phyloP scores from a whole-genome alignment of 1,140 invertebrate species.

The Bradynema listronoti region DNA sequence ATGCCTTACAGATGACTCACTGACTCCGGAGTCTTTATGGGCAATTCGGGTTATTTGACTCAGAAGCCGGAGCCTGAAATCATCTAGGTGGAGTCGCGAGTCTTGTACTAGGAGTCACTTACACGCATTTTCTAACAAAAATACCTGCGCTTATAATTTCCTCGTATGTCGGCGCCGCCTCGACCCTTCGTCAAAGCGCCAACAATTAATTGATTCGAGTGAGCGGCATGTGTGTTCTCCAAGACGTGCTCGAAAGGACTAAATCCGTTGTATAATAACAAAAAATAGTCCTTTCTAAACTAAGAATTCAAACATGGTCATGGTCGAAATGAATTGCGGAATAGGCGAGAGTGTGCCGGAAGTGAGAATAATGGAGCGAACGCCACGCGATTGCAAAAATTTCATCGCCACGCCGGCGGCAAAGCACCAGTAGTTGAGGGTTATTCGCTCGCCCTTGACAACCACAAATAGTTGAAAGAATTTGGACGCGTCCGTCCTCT shows the following conservation, averaged over 20 bases:
- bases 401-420: conserved; percentile 69
- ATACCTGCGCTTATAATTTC: conserved; percentile 47
- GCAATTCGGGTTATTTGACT: no score
- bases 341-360: conserved; percentile 91
- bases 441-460: conserved; percentile 11
- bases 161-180: conserved; percentile 29
- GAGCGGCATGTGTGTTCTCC: conserved; percentile 88
- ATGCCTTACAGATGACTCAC: no score
- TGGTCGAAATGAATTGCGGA: conserved; percentile 77
- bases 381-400: conserved; percentile 62
- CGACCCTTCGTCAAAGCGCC: conserved; percentile 61
- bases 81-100: no score
- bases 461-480: conserved; percentile 55
- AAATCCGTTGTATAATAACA: conserved; percentile 14
- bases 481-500: conserved; percentile 15
- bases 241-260: conserved; percentile 70
- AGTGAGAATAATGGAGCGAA: conserved; percentile 80
- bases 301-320: conserved; percentile 63
- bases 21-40: no score
- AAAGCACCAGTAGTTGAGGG: conserved; percentile 91
- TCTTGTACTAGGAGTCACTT: no score
- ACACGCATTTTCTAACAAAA: no score
- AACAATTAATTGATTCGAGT: conserved; percentile 75
- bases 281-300: neutral
- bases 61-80: no score